Evolutionary conservation across 1,140 invertebrate genomes (phyloP), one percentile per base, ranked within the genome.

Genomic region (Prorops nasuta): DNA sequence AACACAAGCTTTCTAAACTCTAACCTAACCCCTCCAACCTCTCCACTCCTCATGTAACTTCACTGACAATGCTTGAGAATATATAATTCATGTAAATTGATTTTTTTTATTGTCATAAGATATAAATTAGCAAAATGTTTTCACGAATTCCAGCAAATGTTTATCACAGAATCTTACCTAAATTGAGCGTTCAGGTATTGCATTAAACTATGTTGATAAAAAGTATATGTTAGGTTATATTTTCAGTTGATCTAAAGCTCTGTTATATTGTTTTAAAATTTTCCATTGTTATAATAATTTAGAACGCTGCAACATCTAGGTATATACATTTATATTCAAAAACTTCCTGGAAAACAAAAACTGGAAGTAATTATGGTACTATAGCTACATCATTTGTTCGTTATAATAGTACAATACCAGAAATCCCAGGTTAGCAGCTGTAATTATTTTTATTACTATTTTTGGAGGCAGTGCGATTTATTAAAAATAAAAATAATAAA

Each of bases 61-160:
- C n/a, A n/a, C n/a, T n/a, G n/a, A n/a, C n/a, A n/a, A n/a, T n/a
- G n/a, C n/a, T n/a, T n/a, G n/a, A n/a, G n/a, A n/a, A n/a, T n/a
- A n/a, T n/a, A n/a, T n/a, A n/a, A n/a, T n/a, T n/a, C n/a, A n/a
- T n/a, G n/a, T n/a, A n/a, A n/a, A n/a, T n/a, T n/a, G n/a, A n/a
- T n/a, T n/a, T n/a, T n/a, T n/a, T n/a, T n/a, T n/a, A n/a, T n/a
- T n/a, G n/a, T n/a, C n/a, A n/a, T n/a, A n/a, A n/a, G n/a, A n/a
- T n/a, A n/a, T n/a, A 46, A 52, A 32, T 22, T 44, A 48, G 24
- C n/a, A 50, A 51, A 44, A 51, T 51, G 41, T 42, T 53, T 12
- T 48, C 44, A 14, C 44, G 51, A 37, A 37, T 48, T n/a, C 19
- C 44, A 10, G 7, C 32, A 15, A 48, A 28, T 17, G 18, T 12